Evolutionary conservation across 2,888 invertebrate genomes (phyloP).

Genomic region (Tuberolachnus salignus): DNA sequence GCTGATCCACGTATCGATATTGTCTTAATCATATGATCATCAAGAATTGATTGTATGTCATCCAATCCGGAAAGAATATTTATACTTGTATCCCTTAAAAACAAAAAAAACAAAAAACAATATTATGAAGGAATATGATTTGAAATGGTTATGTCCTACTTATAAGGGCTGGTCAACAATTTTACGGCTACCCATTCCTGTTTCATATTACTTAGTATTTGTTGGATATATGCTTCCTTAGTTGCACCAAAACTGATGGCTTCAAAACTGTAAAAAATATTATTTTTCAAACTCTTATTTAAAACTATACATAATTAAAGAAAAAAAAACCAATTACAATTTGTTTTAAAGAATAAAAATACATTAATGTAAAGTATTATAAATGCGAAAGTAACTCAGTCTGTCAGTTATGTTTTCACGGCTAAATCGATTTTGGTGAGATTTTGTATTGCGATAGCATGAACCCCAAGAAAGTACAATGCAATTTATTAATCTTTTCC

Average conservation of each 20-base stretch:
- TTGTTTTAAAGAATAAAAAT: too few relatives aligned
- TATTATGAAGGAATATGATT: background rate
- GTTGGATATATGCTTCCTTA: conserved; percentile 77
- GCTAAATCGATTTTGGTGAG: too few relatives aligned
- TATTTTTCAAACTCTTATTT: too few relatives aligned
- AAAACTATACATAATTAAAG: background rate
- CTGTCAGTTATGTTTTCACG: too few relatives aligned
- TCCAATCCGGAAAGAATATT: conserved; percentile 75
- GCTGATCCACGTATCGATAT: conserved; percentile 85
- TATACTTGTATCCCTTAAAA: conserved; percentile 76
- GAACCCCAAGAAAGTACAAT: too few relatives aligned
- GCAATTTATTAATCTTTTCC: too few relatives aligned
- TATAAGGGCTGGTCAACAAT: conserved; percentile 71
- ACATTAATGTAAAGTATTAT: too few relatives aligned
- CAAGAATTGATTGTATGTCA: conserved; percentile 78
- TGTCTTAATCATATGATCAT: conserved; percentile 83
- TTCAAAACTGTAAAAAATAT: conserved; percentile 66
- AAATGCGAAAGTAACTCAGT: too few relatives aligned
- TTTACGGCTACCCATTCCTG: conserved; percentile 78
- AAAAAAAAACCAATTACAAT: too few relatives aligned
- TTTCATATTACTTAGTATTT: conserved; percentile 78
- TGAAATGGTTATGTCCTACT: conserved; percentile 56
- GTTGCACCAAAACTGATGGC: conserved; percentile 83
- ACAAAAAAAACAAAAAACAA: background rate
- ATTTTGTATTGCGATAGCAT: too few relatives aligned